Percentiles rank a stretch among this genome's conserved stretches.
Evolutionary conservation across 1,140 invertebrate genomes (phyloP).

Genomic region (Pseudomyrmex pallidus): DNA sequence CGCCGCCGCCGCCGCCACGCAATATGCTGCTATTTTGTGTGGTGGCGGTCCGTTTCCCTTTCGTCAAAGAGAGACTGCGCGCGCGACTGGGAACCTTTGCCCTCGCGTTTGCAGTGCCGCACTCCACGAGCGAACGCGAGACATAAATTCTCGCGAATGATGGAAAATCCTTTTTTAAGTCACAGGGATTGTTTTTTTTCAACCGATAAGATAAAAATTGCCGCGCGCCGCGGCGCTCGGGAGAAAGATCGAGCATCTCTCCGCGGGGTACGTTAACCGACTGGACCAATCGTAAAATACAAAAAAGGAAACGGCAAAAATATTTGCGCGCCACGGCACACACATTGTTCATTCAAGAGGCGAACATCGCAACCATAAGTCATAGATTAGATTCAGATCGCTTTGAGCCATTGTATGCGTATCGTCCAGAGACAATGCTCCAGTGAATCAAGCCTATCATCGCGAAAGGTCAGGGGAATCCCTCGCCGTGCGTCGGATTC

Average conservation of each 20-base stretch:
- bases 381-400: constrained; percentile 80
- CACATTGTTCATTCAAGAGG: constrained; percentile 76
- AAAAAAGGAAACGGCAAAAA: constrained; percentile 35
- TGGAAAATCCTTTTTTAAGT: neutral
- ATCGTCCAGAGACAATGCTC: constrained; percentile 76
- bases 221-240: no score
- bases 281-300: constrained; percentile 49
- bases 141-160: neutral
- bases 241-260: neutral
- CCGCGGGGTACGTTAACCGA: neutral
- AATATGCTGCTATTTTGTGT: constrained; percentile 24
- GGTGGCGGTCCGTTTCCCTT: constrained; percentile 56
- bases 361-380: constrained; percentile 73
- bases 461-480: constrained; percentile 66
- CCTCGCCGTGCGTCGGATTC: constrained; percentile 47
- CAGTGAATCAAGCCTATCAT: constrained; percentile 76
- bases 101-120: neutral
- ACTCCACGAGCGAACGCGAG: no score
- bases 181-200: neutral
- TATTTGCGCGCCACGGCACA: constrained; percentile 51
- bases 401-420: constrained; percentile 78
- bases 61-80: constrained; percentile 40
- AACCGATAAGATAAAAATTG: neutral
- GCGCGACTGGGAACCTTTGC: constrained; percentile 3
- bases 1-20: constrained; percentile 36